Evolutionary conservation across 2,113 vertebrate species (phyloP).

Genomic region (Microtus ochrogaster): DNA sequence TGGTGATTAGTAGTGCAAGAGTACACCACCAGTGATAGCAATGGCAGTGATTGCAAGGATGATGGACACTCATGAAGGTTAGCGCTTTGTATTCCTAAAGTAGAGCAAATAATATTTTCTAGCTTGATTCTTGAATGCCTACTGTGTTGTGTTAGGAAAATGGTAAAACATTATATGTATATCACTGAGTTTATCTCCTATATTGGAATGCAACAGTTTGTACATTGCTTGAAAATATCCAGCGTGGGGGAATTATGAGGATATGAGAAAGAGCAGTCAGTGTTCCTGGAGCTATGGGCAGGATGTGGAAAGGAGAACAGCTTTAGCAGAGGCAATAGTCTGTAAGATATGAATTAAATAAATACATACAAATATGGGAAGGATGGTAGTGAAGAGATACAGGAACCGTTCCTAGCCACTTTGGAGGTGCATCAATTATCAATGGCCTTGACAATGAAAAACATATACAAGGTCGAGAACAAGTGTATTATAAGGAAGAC

Average conservation of each 20-base stretch:
- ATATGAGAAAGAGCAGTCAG: too few relatives aligned
- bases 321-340: not conserved
- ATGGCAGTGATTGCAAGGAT: too few relatives aligned
- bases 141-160: not conserved
- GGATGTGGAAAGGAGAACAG: too few relatives aligned
- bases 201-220: not conserved
- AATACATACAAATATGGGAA: not conserved
- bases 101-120: not conserved
- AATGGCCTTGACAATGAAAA: not conserved
- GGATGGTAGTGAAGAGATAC: not conserved
- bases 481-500: not conserved
- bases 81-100: not conserved
- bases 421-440: not conserved
- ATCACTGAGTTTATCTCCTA: not conserved
- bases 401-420: not conserved
- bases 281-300: too few relatives aligned
- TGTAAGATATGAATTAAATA: not conserved
- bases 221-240: not conserved
- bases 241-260: not conserved
- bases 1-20: not conserved
- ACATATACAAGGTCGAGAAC: not conserved
- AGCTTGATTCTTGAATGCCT: not conserved
- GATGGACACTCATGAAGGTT: not conserved
- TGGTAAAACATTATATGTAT: not conserved
- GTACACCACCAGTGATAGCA: not conserved